Evolutionary conservation across 2,888 invertebrate genomes (phyloP).

Genomic region (Hypselothyrea guttata): DNA sequence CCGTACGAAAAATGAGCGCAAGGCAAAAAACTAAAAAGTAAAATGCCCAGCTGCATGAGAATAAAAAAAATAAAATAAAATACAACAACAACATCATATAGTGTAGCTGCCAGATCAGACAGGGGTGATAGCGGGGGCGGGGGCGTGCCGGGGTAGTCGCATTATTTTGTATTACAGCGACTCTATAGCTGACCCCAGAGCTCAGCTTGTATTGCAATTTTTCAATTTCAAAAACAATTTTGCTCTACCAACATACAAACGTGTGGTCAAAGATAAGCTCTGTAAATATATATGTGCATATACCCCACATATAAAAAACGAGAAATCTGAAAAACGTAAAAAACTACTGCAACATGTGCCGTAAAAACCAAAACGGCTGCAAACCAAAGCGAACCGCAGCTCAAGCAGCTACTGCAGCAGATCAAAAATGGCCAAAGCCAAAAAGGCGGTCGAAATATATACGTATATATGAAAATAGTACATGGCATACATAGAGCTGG

Average conservation of each 20-base stretch:
- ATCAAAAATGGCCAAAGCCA: constrained; percentile 69
- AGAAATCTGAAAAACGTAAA: constrained; percentile 20
- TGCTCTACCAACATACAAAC: constrained; percentile 77
- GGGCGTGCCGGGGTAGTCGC: constrained; percentile 37
- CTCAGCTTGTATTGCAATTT: constrained; percentile 78
- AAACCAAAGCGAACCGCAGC: constrained; percentile 73
- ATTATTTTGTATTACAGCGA: constrained; percentile 73
- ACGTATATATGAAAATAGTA: too few species aligned
- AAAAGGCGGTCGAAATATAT: constrained; percentile 59
- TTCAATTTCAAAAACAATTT: constrained; percentile 80
- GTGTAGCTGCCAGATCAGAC: background rate
- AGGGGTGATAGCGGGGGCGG: background rate
- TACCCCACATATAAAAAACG: constrained; percentile 30
- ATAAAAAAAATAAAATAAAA: constrained; percentile 3
- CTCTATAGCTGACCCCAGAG: constrained; percentile 54
- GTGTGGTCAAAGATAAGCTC: constrained; percentile 79
- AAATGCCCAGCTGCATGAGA: constrained; percentile 52
- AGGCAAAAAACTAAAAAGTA: constrained; percentile 63
- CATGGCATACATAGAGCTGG: constrained; percentile 12
- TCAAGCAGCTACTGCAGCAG: constrained; percentile 73
- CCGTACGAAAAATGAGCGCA: constrained; percentile 53
- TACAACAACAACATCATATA: background rate
- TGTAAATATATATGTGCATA: constrained; percentile 75
- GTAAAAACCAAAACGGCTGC: constrained; percentile 62
- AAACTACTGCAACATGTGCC: constrained; percentile 28